Evolutionary conservation across 2,888 invertebrate species (phyloP).

Genomic region (Dryadula phaetusa): DNA sequence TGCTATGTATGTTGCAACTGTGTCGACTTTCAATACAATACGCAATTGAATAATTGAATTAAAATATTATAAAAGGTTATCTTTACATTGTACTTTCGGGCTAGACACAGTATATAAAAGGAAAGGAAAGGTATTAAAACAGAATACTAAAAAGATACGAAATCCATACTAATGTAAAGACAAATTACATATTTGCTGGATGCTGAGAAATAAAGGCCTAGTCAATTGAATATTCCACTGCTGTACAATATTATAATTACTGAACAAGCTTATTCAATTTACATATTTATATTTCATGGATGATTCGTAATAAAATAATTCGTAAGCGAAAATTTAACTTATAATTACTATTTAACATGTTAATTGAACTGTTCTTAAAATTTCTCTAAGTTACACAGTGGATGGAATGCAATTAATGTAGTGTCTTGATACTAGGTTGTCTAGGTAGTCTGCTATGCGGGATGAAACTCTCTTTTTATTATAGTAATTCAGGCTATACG

Average conservation of each 20-base stretch:
- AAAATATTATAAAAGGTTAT: too few species aligned
- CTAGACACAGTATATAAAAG: too few species aligned
- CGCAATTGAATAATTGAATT: too few species aligned
- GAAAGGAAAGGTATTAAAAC: too few species aligned
- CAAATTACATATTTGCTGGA: neutral
- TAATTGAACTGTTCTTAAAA: too few species aligned
- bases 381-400: too few species aligned
- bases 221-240: slow-evolving; percentile 6
- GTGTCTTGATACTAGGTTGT: neutral
- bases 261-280: neutral
- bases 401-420: too few species aligned
- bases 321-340: neutral
- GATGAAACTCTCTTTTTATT: neutral
- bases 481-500: too few species aligned
- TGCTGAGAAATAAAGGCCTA: slow-evolving; percentile 7
- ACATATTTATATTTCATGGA: neutral
- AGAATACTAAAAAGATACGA: too few species aligned
- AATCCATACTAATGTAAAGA: slow-evolving; percentile 6
- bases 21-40: too few species aligned
- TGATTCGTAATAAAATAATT: neutral
- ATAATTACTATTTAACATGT: neutral
- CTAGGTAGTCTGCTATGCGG: neutral
- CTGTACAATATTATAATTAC: neutral
- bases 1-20: too few species aligned
- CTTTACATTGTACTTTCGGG: too few species aligned